Evolutionary conservation across 2,113 vertebrate genomes (phyloP).

Genomic region (Camelus bactrianus): DNA sequence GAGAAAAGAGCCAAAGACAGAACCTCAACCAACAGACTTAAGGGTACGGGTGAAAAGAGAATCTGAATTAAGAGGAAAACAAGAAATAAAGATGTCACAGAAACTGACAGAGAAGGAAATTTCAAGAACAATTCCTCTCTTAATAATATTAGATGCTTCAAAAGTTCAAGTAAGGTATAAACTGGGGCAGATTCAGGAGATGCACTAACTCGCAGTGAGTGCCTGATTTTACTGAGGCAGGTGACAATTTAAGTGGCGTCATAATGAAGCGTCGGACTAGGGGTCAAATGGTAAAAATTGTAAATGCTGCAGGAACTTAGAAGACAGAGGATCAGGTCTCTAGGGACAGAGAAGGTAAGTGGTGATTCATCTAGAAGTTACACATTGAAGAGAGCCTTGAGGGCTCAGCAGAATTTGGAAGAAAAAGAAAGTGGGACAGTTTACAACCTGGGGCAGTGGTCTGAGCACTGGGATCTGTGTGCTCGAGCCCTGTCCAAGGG

Average conservation of each 20-base stretch:
- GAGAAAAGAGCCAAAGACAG: background rate
- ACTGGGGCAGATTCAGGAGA: background rate
- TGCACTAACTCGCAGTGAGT: background rate
- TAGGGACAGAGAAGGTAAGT: background rate
- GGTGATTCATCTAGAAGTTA: background rate
- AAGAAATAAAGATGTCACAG: background rate
- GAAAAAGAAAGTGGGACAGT: background rate
- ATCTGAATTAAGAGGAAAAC: background rate
- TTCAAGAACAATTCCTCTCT: background rate
- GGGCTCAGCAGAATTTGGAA: background rate
- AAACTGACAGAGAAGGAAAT: background rate
- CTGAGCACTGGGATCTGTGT: background rate
- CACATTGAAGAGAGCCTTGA: background rate
- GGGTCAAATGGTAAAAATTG: constrained; percentile 9
- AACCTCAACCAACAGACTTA: background rate
- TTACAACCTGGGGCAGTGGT: background rate
- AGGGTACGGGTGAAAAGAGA: background rate
- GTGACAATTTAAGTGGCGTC: background rate
- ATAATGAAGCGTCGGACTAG: background rate
- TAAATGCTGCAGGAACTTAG: background rate
- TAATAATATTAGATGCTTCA: background rate
- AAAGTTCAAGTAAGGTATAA: background rate
- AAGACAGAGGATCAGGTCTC: background rate
- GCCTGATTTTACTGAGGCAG: background rate
- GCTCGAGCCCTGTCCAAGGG: background rate